These are phyloP conservation scores for Lampropteryx suffumata DNA, from an alignment of 2,888 invertebrate genomes.

Conservation along the genomic window DNA sequence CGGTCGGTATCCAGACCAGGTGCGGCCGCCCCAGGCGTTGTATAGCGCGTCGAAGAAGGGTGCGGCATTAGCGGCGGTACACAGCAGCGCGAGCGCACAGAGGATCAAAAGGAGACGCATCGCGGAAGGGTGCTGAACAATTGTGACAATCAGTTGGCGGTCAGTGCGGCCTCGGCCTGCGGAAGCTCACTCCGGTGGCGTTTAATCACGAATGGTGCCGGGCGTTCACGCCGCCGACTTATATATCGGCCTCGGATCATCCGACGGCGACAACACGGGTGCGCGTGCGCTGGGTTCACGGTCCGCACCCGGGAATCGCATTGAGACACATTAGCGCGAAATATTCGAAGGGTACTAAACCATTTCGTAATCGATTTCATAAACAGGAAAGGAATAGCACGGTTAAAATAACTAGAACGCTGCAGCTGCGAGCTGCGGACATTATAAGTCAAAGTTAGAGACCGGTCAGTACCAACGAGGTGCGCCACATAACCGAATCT, in stretches of 20 bases:
- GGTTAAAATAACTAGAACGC: conserved; percentile 40
- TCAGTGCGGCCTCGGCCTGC: conserved; percentile 68
- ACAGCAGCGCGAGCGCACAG: conserved; percentile 48
- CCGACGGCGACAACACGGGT: conserved; percentile 66
- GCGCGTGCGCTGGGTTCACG: conserved; percentile 75
- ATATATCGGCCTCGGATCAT: conserved; percentile 81
- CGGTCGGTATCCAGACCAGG: conserved; percentile 24
- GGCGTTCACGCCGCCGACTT: conserved; percentile 67
- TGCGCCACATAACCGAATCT: conserved; percentile 32
- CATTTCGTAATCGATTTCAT: conserved; percentile 48
- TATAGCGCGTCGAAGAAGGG: conserved; percentile 78
- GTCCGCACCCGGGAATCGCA: conserved; percentile 72
- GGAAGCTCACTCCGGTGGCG: conserved; percentile 72
- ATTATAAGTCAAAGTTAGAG: conserved; percentile 39
- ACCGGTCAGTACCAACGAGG: conserved; percentile 28
- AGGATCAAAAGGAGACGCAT: conserved; percentile 51
- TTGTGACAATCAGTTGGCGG: conserved; percentile 73
- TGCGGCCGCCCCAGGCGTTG: conserved; percentile 66
- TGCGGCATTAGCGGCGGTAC: conserved; percentile 49
- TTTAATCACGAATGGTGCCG: conserved; percentile 77
- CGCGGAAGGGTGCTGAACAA: conserved; percentile 70
- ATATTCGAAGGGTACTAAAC: conserved; percentile 53
- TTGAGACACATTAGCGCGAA: conserved; percentile 55
- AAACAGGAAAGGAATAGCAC: conserved; percentile 54
- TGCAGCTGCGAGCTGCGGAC: conserved; percentile 33